Conservation (phyloP, 1,140 invertebrate genomes). For the Homarus americanus region DNA sequence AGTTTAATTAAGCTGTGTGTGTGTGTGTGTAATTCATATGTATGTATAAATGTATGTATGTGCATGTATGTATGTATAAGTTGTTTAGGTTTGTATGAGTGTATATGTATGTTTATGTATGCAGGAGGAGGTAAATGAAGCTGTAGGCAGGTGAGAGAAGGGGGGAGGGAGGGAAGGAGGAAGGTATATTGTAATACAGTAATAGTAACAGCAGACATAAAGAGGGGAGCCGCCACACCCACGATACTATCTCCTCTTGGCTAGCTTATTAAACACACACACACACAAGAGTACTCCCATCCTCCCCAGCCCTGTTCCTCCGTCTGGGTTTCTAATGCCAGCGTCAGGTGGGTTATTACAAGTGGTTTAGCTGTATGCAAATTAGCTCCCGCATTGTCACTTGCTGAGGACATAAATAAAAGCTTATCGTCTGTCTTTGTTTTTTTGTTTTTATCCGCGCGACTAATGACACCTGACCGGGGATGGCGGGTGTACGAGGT, state of each 20-base stretch:
- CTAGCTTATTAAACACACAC: neutral
- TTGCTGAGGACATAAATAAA: neutral
- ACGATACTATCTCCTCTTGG: neutral
- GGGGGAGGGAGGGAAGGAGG: too few relatives aligned
- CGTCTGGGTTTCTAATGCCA: neutral
- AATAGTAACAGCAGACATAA: too few relatives aligned
- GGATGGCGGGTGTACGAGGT: neutral
- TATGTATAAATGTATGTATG: slow-evolving; percentile 12
- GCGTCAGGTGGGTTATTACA: neutral
- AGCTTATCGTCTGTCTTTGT: neutral
- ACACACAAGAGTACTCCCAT: neutral
- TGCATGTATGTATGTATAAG: slow-evolving; percentile 14
- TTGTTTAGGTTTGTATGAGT: too few relatives aligned
- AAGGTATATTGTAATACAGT: too few relatives aligned
- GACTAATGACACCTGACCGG: neutral
- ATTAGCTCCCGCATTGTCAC: neutral
- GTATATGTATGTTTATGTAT: neutral
- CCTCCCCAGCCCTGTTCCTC: neutral
- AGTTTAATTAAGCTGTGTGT: too few relatives aligned
- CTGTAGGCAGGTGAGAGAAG: too few relatives aligned
- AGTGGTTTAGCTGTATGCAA: slow-evolving; percentile 17
- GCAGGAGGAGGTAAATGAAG: too few relatives aligned
- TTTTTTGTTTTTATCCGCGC: neutral
- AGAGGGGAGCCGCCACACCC: neutral
- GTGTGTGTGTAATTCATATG: too few relatives aligned